phyloP scores from a whole-genome alignment of 2,797 vertebrate genomes.

The Melanotaenia trifasciata region DNA sequence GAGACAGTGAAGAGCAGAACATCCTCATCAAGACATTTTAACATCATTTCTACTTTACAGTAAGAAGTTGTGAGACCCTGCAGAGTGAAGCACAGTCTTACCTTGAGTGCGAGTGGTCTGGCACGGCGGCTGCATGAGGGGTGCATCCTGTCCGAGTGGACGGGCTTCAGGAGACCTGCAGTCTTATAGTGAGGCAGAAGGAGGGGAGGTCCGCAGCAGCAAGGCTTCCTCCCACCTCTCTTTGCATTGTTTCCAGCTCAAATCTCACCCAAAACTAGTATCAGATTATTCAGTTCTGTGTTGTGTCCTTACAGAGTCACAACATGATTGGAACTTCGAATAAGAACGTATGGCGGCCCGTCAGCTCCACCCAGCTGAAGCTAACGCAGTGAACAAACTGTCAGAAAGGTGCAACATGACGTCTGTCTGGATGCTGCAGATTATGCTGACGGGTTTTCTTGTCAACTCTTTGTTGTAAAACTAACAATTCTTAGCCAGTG shows the following conservation, averaged over 20 bases:
- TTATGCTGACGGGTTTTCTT: too few relatives aligned
- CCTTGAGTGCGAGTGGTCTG: conserved; percentile 49
- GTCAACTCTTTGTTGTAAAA: too few relatives aligned
- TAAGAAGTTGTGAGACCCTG: background rate
- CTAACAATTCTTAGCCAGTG: too few relatives aligned
- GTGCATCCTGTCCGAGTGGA: conserved; percentile 61
- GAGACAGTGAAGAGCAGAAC: background rate
- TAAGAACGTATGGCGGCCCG: too few relatives aligned
- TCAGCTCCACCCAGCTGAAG: too few relatives aligned
- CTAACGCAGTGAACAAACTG: too few relatives aligned
- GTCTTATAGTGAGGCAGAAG: conserved; percentile 53
- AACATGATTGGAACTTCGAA: conserved; percentile 11
- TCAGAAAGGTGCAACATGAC: background rate
- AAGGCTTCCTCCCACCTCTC: conserved; percentile 12
- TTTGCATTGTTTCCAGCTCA: background rate
- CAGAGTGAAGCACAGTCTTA: conserved; percentile 31
- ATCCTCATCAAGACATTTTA: background rate
- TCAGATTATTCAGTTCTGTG: conserved; percentile 29
- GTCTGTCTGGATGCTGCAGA: too few relatives aligned
- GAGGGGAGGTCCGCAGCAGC: conserved; percentile 30
- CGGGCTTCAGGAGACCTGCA: conserved; percentile 5
- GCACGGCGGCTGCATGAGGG: conserved; percentile 31
- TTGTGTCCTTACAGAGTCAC: conserved; percentile 8
- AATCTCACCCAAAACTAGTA: conserved; percentile 28
- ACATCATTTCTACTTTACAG: too few relatives aligned